A percentile compares a stretch with the other conserved stretches of the same genome.
phyloP scores from a whole-genome alignment of 2,888 invertebrate species.

The Atethmia centrago region DNA sequence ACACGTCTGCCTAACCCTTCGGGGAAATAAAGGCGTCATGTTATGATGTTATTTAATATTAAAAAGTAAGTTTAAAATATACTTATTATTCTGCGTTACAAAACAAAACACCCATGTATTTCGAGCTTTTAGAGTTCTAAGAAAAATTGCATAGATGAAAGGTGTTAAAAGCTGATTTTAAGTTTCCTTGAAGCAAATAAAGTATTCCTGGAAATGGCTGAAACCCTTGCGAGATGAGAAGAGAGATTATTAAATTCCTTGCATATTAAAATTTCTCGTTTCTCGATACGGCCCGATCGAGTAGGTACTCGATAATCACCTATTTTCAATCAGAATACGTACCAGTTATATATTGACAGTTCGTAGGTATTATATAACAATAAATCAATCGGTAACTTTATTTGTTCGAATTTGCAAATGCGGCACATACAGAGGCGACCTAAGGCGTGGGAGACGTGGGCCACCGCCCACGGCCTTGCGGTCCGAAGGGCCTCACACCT shows the following conservation, averaged over 20 bases:
- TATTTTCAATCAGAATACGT: not conserved
- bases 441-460: too few relatives aligned
- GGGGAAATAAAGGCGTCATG: too few relatives aligned
- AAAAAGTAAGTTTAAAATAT: too few relatives aligned
- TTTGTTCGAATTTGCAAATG: not conserved
- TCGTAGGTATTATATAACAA: not conserved
- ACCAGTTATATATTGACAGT: not conserved
- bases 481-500: too few relatives aligned
- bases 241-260: not conserved
- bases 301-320: not conserved
- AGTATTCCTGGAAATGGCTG: not conserved
- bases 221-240: not conserved
- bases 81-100: not conserved
- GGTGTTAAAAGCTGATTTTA: not conserved
- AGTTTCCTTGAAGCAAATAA: conserved; percentile 1
- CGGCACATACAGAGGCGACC: too few relatives aligned
- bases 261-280: not conserved
- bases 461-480: too few relatives aligned
- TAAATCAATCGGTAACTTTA: not conserved
- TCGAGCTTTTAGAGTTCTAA: not conserved
- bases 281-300: not conserved
- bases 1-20: too few relatives aligned
- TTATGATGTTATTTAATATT: too few relatives aligned
- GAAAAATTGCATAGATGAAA: not conserved
- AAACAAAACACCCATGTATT: not conserved